Base-by-base conservation (phyloP, 2,888 invertebrate genomes). In the Strigamia crassipes region DNA sequence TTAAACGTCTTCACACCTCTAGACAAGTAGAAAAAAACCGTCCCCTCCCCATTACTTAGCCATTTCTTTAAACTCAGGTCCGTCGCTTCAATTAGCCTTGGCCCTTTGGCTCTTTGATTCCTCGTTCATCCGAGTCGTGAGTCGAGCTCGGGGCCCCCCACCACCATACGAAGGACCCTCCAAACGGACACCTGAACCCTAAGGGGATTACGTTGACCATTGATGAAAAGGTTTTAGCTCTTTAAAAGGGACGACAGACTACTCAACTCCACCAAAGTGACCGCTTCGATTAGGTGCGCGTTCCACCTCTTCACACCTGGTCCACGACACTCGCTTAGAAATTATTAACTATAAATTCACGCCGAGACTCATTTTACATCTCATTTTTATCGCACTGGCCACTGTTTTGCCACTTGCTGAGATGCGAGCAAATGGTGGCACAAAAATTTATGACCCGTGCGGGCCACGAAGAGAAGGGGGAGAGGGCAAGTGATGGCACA, bases 401-500 rank as follows among this genome's bases (percentile, higher is more conserved):
- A 73, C 73, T 73, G 73, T 73, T 73, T 56, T 73, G 27, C 73
- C 73, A 31, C 73, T 73, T 31, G 73, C 73, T 73, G 73, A 5
- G 73, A 2, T 51, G 8, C 73, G 73, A 73, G 73, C 31, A 31
- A 73, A 73, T 73, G 73, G 73, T 73, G 73, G 73, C 73, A 73
- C 27, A n/a, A 5, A 73, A 73, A 73, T 73, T 73, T 73, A 73
- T 73, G 73, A 73, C 73, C 27, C 31, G 73, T 31, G 73, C 23
- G 31, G 31, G 73, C 73, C 42, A 78, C 78, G 78, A 41, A 78
- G 34, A 41, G n/a, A 42, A 78, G 78, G 38, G 78, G 23, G 41
- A 78, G 78, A 78, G 78, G 42, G 78, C 38, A 42, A 78, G 78
- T 41, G 78, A 78, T 78, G 78, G 78, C 41, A 42, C 41, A 78